Evolutionary conservation across 2,797 vertebrate genomes (phyloP).

Genomic region (Gallinago stenura): DNA sequence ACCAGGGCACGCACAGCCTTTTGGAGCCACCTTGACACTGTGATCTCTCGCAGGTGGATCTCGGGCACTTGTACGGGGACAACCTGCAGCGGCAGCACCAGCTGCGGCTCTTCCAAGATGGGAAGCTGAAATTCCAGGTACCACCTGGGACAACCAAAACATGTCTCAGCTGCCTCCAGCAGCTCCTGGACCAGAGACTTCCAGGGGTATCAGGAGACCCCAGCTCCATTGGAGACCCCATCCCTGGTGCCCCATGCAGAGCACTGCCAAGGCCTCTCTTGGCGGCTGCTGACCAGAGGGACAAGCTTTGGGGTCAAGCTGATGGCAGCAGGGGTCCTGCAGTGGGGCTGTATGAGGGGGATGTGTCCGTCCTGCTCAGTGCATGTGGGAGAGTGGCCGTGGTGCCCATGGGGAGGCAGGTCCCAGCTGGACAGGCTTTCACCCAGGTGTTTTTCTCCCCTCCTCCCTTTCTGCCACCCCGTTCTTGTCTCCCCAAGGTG

Average conservation of each 20-base stretch:
- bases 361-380: not conserved
- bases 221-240: no score
- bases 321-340: fast-evolving
- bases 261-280: not conserved
- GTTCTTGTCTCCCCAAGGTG: conserved; percentile 70
- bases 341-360: fast-evolving
- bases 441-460: fast-evolving
- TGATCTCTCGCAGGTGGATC: conserved; percentile 86
- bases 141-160: not conserved
- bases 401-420: not conserved
- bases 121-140: conserved; percentile 96
- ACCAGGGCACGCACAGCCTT: fast-evolving
- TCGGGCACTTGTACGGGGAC: conserved; percentile 91
- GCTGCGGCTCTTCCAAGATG: conserved; percentile 89
- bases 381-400: fast-evolving
- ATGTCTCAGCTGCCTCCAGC: not conserved
- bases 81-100: conserved; percentile 86
- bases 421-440: not conserved
- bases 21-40: fast-evolving
- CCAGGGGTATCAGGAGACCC: not conserved
- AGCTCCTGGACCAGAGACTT: not conserved
- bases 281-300: not conserved
- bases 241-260: fast-evolving
- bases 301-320: not conserved
- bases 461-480: not conserved